Base-by-base conservation (phyloP, 2,113 vertebrate genomes). In the Burhinus oedicnemus region DNA sequence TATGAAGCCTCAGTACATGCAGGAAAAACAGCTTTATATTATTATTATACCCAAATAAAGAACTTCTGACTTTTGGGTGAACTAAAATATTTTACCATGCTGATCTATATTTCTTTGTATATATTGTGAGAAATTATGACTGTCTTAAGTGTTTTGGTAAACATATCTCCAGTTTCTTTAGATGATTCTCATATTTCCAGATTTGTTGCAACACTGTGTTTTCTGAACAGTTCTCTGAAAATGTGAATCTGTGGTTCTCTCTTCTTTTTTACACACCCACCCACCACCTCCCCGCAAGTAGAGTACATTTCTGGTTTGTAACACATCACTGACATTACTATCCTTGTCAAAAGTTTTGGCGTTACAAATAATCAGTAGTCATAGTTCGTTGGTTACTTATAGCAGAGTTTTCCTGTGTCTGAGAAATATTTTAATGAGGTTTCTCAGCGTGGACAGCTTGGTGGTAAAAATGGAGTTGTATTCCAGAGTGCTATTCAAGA, bases 281-380 rank as follows among this genome's bases (percentile, higher is more conserved):
- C 13, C 16, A 36, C 25, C 8, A 14, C 4, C 3, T 13, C 29
- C 11, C 18, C 0, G 1, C 0, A 3, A 29, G 38, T 2, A 15
- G 30, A 81, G 7, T 18, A 6, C 12, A 2, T 49, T 68, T 87
- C 68, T 92, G 51, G 17, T 89, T 83, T 87, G 29, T 77, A 45
- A 51, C 69, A 30, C 11, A 17, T 58, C 38, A 40, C 18, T 81
- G 68, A 51, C 12, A 21, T 64, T 40, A 55, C 30, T 29, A 11
- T 25, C 34, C 51, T 51, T n/a, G 17, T 66, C 32, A 78, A 32
- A 88, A 61, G 34, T 25, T 34, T 70, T 57, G 29, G 11, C 5
- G 11, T 79, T 65, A 11, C 23, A 25, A 83, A 64, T 57, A 72
- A 77, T 49, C 26, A 15, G 36, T 15, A 47, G 29, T 70, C 29